Evolutionary conservation across 2,113 vertebrate species (phyloP).

Genomic region (Pelvicachromis taeniatus): DNA sequence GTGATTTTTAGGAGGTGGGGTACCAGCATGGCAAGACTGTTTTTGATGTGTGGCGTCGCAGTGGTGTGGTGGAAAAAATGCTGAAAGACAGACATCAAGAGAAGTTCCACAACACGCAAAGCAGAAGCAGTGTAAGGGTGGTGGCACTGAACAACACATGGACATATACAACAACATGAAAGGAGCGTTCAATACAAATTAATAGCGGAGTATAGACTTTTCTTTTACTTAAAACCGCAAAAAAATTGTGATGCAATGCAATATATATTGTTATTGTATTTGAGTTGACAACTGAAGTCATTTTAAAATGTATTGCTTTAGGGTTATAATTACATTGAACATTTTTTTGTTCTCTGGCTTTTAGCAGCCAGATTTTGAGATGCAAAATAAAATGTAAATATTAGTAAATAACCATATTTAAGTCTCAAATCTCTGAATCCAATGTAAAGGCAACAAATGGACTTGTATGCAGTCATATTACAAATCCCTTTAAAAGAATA

Average conservation of each 20-base stretch:
- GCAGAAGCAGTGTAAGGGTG: constrained; percentile 72
- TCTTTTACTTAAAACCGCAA: no score
- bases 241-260: no score
- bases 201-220: background rate
- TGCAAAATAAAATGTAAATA: background rate
- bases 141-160: background rate
- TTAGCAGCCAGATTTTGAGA: no score
- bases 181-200: background rate
- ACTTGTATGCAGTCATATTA: background rate
- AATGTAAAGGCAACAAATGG: background rate
- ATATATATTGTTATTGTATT: no score
- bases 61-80: constrained; percentile 91
- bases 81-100: constrained; percentile 84
- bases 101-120: constrained; percentile 81
- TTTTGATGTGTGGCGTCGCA: constrained; percentile 88
- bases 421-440: background rate
- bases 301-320: no score
- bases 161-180: background rate
- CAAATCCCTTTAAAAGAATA: background rate
- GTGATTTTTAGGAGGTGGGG: constrained; percentile 83
- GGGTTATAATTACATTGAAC: no score
- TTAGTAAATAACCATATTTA: background rate
- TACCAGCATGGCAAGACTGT: constrained; percentile 91
- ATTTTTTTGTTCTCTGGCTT: no score
- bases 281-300: no score